A percentile compares a stretch with the other conserved stretches of the same genome.
Evolutionary conservation across 2,113 vertebrate genomes (phyloP).

Genomic region (Plestiodon gilberti): DNA sequence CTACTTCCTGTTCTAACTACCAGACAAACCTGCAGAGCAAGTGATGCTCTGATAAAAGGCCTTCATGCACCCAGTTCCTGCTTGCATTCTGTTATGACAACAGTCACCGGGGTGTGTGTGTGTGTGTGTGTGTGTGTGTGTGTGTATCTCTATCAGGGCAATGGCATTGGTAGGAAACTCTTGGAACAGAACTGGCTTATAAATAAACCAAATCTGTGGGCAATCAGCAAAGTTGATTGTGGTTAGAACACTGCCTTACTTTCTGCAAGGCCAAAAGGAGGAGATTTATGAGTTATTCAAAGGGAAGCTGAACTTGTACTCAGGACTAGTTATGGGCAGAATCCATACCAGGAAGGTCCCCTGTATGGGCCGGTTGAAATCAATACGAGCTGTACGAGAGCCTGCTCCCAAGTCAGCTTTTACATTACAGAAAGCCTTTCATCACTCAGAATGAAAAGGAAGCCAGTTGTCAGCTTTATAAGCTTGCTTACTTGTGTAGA

Average conservation of each 20-base stretch:
- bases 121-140: too few species aligned
- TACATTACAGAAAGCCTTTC: neutral
- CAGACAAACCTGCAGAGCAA: neutral
- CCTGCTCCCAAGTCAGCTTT: neutral
- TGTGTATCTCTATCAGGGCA: neutral
- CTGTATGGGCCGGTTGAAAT: neutral
- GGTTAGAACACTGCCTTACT: neutral
- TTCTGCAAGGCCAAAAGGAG: neutral
- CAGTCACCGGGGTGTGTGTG: fast-evolving
- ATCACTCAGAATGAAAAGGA: neutral
- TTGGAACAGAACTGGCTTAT: neutral
- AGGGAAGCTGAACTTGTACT: neutral
- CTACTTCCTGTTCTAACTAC: neutral
- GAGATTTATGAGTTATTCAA: neutral
- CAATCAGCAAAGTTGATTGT: neutral
- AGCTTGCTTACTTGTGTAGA: neutral
- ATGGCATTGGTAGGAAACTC: fast-evolving
- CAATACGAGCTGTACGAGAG: neutral
- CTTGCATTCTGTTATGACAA: neutral
- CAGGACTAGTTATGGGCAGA: neutral
- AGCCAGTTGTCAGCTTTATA: neutral
- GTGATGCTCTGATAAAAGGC: neutral
- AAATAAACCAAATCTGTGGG: neutral
- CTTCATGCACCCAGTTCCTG: neutral
- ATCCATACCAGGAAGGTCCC: neutral